phyloP scores from a whole-genome alignment of 1,140 invertebrate genomes.

The Drosophila mojavensis region DNA sequence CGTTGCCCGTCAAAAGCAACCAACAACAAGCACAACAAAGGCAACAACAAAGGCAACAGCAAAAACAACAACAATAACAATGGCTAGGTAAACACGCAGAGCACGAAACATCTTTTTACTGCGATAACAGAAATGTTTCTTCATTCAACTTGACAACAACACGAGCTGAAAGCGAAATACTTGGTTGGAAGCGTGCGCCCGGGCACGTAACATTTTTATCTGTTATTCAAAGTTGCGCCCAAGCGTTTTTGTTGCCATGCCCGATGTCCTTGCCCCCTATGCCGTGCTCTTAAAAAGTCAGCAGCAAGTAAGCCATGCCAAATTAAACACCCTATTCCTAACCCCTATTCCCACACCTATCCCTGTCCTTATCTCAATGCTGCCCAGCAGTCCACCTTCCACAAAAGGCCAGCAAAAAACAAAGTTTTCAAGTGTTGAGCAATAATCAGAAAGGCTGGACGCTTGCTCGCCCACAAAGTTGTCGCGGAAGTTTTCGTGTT shows the following conservation, averaged over 20 bases:
- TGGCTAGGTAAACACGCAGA: slow-evolving; percentile 70
- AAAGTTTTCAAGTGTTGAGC: slow-evolving; percentile 79
- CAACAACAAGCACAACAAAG: not conserved
- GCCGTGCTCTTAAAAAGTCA: slow-evolving; percentile 34
- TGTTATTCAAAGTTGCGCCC: slow-evolving; percentile 76
- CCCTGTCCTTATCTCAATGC: not conserved
- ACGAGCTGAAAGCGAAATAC: slow-evolving; percentile 32
- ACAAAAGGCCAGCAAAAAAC: slow-evolving; percentile 2
- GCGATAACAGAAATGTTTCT: slow-evolving; percentile 78
- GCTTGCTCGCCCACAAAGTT: slow-evolving; percentile 30
- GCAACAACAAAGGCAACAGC: slow-evolving; percentile 7
- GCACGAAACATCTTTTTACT: slow-evolving; percentile 78
- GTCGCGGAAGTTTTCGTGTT: slow-evolving; percentile 69
- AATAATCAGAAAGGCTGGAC: slow-evolving; percentile 78
- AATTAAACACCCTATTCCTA: slow-evolving; percentile 35
- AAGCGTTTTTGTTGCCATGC: slow-evolving; percentile 21
- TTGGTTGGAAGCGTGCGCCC: slow-evolving; percentile 18
- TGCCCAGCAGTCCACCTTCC: not conserved
- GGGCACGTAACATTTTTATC: slow-evolving; percentile 79
- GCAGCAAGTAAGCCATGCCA: slow-evolving; percentile 50
- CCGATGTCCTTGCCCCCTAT: slow-evolving; percentile 13
- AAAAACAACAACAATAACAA: slow-evolving; percentile 30
- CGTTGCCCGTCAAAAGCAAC: slow-evolving; percentile 27
- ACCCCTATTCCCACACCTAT: not conserved
- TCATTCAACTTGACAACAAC: slow-evolving; percentile 65